Base-by-base conservation (phyloP, 2,797 vertebrate genomes). In the Rhinatrema bivittatum region DNA sequence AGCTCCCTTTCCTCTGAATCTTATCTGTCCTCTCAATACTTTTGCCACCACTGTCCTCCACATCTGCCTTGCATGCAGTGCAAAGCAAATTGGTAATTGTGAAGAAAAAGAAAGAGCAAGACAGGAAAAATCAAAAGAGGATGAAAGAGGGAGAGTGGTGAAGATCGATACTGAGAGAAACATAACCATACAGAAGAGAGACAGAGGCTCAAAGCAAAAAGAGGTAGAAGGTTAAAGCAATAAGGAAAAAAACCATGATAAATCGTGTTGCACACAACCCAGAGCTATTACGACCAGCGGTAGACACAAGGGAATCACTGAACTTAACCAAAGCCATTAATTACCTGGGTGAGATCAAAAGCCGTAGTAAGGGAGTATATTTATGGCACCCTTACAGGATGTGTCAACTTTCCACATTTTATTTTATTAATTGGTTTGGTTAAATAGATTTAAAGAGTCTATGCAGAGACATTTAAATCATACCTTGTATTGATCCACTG, bases 361-460 rank as follows among this genome's bases (percentile, higher is more conserved):
- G 68, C 68, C 60, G 64, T 68, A 73, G 61, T 60, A 78, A 76
- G 62, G 59, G 65, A 77, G 56, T 74, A 64, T 83, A 84, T 84
- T 84, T 83, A 84, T 32, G 79, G 76, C 70, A 66, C 61, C 76
- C 79, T 84, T 82, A 78, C 79, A 82, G 62, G 64, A 75, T 80
- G 69, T 66, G 65, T 81, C 77, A 79, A 65, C 74, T 79, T 75
- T 76, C 70, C 79, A 49, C 64, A 52, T 70, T 77, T 77, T 70
- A 76, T 61, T 67, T 79, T 83, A 84, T 85, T 86, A 86, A 85
- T 86, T 84, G 78, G 70, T 76, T 84, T 85, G 84, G 85, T 86
- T 85, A 84, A 84, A 80, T 82, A 84, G 79, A 85, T 84, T 83
- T 84, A 83, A 86, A 82, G 80, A 79, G 80, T 70, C 70, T 34